A percentile compares a stretch with the other conserved stretches of the same genome.
Conservation (phyloP, 2,797 vertebrate genomes). For the Sternarchorhynchus goeldii region DNA sequence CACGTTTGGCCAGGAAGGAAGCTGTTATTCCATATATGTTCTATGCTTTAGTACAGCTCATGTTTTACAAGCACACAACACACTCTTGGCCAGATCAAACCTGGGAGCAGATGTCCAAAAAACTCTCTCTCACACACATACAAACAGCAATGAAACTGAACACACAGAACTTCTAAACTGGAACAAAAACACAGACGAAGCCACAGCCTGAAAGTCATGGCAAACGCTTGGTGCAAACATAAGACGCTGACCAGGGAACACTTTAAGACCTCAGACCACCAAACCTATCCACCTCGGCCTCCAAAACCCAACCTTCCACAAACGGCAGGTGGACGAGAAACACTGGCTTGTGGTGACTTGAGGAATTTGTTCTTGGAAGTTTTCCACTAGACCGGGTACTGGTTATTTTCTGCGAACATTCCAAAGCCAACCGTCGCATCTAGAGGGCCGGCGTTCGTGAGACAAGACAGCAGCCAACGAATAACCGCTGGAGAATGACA, state of each 20-base stretch:
- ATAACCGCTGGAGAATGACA: not conserved
- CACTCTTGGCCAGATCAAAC: too few relatives aligned
- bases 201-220: too few relatives aligned
- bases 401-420: constrained; percentile 1
- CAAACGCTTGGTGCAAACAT: not conserved
- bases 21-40: constrained; percentile 5
- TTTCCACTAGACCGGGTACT: not conserved
- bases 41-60: not conserved
- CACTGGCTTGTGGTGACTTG: not conserved
- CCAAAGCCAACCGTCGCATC: not conserved
- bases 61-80: not conserved
- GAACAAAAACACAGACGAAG: too few relatives aligned
- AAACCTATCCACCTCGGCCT: not conserved
- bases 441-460: not conserved
- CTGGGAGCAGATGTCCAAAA: too few relatives aligned
- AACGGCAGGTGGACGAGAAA: not conserved
- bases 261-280: not conserved
- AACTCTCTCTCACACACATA: too few relatives aligned
- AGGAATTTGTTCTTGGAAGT: constrained; percentile 3
- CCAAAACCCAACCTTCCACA: not conserved
- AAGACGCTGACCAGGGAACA: not conserved
- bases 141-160: too few relatives aligned
- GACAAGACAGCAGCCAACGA: not conserved
- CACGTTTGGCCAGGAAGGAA: constrained; percentile 17
- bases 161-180: too few relatives aligned